phyloP scores from a whole-genome alignment of 2,888 invertebrate genomes.

The Carterocephalus palaemon region DNA sequence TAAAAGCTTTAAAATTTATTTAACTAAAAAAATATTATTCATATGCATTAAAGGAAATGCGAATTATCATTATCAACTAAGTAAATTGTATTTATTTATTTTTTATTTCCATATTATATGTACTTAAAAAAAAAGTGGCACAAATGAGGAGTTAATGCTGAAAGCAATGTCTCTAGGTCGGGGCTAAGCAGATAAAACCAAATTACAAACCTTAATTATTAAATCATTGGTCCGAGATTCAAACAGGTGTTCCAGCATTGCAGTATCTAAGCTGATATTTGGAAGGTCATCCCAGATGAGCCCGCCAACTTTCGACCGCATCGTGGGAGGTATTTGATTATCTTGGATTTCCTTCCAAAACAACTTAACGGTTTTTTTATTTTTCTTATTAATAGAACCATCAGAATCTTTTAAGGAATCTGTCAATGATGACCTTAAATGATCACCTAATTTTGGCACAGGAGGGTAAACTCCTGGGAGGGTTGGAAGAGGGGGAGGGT shows the following conservation, averaged over 20 bases:
- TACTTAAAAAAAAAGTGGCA: slow-evolving; percentile 43
- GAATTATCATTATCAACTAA: no score
- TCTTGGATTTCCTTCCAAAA: slow-evolving; percentile 98
- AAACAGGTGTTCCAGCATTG: slow-evolving; percentile 96
- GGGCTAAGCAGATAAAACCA: no score
- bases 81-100: no score
- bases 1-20: no score
- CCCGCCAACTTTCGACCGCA: slow-evolving; percentile 80
- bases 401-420: slow-evolving; percentile 64
- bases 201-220: slow-evolving; percentile 84
- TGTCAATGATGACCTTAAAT: slow-evolving; percentile 41
- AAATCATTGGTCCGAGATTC: slow-evolving; percentile 98
- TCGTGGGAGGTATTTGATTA: slow-evolving; percentile 76
- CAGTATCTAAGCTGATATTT: slow-evolving; percentile 91
- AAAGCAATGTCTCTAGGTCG: no score
- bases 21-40: background rate
- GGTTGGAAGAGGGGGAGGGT: slow-evolving; percentile 76
- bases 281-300: slow-evolving; percentile 96
- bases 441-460: slow-evolving; percentile 64
- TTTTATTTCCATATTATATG: no score
- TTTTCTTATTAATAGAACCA: slow-evolving; percentile 84
- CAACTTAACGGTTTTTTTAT: slow-evolving; percentile 97
- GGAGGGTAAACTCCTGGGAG: slow-evolving; percentile 71
- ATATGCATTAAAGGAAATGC: no score
- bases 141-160: slow-evolving; percentile 19